Evolutionary conservation across 2,797 vertebrate species (phyloP).

Genomic region (Clarias fuscus): DNA sequence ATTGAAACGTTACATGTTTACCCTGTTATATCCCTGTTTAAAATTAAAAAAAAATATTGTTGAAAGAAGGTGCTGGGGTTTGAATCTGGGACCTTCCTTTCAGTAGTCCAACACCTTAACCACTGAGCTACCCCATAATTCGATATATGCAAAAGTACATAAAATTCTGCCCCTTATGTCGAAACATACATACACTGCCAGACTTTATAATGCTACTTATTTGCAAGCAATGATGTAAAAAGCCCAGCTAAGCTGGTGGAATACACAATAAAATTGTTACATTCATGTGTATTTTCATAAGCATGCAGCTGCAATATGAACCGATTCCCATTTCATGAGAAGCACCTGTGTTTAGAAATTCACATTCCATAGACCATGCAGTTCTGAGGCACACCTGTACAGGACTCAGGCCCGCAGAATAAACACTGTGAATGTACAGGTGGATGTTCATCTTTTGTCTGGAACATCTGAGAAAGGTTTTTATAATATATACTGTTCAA

Average conservation of each 20-base stretch:
- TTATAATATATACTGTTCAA: conserved; percentile 20
- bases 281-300: conserved; percentile 48
- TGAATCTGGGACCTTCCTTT: too few species aligned
- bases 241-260: conserved; percentile 64
- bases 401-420: conserved; percentile 69
- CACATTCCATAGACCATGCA: conserved; percentile 76
- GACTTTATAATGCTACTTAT: background rate
- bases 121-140: background rate
- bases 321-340: conserved; percentile 74
- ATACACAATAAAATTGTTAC: conserved; percentile 64
- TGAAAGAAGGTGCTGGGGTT: too few species aligned
- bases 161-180: conserved; percentile 18
- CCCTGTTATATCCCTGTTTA: too few species aligned
- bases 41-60: too few species aligned
- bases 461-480: conserved; percentile 26
- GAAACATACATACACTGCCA: background rate
- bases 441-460: conserved; percentile 55
- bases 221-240: conserved; percentile 49
- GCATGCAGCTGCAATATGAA: conserved; percentile 70
- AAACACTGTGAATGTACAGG: conserved; percentile 65
- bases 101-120: too few species aligned
- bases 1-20: too few species aligned
- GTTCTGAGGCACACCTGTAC: conserved; percentile 70
- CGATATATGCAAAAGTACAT: conserved; percentile 24
- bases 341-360: conserved; percentile 80